phyloP scores from a whole-genome alignment of 2,797 vertebrate genomes.

The Iguana delicatissima region DNA sequence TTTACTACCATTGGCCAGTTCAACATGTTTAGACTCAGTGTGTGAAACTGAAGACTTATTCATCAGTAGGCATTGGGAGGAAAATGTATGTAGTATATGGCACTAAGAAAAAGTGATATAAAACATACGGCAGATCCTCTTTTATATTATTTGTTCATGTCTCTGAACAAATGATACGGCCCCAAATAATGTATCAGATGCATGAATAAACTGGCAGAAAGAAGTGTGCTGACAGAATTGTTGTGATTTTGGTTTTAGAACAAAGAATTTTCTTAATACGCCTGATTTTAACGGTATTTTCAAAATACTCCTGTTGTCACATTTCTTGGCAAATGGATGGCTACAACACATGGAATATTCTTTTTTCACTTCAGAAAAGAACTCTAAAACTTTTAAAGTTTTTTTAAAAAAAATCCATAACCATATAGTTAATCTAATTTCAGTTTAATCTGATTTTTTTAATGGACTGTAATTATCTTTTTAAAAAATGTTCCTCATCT shows the following conservation, averaged over 20 bases:
- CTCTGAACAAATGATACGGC: slow-evolving; percentile 63
- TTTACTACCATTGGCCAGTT: neutral
- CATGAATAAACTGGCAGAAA: slow-evolving; percentile 45
- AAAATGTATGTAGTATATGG: slow-evolving; percentile 42
- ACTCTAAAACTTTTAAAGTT: slow-evolving; percentile 72
- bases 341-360: slow-evolving; percentile 72
- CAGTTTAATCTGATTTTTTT: slow-evolving; percentile 69
- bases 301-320: slow-evolving; percentile 69
- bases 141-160: slow-evolving; percentile 41
- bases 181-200: slow-evolving; percentile 44
- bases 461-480: slow-evolving; percentile 64
- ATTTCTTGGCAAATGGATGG: slow-evolving; percentile 71
- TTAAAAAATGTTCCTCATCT: slow-evolving; percentile 68
- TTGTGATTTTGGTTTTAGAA: slow-evolving; percentile 60
- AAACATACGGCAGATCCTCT: slow-evolving; percentile 44
- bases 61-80: slow-evolving; percentile 24
- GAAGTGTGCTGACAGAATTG: slow-evolving; percentile 52
- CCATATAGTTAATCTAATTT: slow-evolving; percentile 76
- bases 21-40: neutral
- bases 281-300: slow-evolving; percentile 70
- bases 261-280: slow-evolving; percentile 53
- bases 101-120: slow-evolving; percentile 35
- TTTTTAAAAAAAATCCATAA: slow-evolving; percentile 71
- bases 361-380: slow-evolving; percentile 69
- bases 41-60: slow-evolving; percentile 21